Evolutionary conservation across 2,113 vertebrate genomes (phyloP), one percentile per base, ranked within the genome.

Genomic region (Plestiodon gilberti): DNA sequence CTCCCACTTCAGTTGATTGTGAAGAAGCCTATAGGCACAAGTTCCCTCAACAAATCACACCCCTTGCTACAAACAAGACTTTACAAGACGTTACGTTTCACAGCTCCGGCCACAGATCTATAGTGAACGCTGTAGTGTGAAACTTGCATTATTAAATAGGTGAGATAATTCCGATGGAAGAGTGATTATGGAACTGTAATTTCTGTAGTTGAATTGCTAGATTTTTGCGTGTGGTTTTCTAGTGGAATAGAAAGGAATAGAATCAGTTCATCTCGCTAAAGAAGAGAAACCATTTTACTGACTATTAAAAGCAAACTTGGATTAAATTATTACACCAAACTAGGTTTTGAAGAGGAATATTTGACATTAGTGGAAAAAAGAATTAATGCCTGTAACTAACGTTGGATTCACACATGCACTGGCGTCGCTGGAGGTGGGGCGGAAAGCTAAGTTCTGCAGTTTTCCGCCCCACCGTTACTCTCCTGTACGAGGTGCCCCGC

Each of bases 131-230:
- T 73, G n/a, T 30, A 86, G 67, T 69, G 20, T 87, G 78, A 35
- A 38, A 35, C 22, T 76, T 84, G 40, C 43, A 30, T 65, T 81
- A 81, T 81, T 81, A 55, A 65, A 74, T 28, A 38, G 40, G 40
- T 81, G 52, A 65, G 59, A 30, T 62, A 74, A 23, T 55, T 87
- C 40, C 65, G 69, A 30, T 65, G 59, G 38, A 64, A 35, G 78
- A 75, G 38, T 64, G 70, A 75, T 55, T 74, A 75, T 59, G 55
- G 23, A 55, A 64, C 57, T 81, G 52, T 79, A 61, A 86, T 86
- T 70, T 76, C 64, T 71, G 57, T 61, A 64, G 30, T 67, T 87
- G 64, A 74, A 75, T 81, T n/a, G n/a, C n/a, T 87, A 65, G 69
- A 28, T 52, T 62, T 30, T 76, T 76, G 10, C 30, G 13, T 2